Evolutionary conservation across 2,888 invertebrate genomes (phyloP), one percentile per base, ranked within the genome.

Genomic region (Urechis unicinctus): DNA sequence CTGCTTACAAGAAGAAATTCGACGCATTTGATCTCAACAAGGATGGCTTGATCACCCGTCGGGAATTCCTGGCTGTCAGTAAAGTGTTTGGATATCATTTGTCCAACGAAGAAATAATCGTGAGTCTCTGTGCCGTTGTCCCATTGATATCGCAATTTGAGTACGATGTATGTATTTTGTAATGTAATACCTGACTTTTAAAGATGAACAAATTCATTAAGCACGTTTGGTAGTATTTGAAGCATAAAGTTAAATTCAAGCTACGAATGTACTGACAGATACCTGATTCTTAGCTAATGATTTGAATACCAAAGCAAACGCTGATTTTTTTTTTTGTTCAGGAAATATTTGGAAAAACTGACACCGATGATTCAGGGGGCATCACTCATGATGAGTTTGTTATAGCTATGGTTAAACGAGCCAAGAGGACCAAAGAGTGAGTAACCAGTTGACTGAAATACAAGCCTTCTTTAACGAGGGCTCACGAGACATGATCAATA

Each of bases 301-400:
- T 36, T 21, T 41, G n/a, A 24, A 51, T 36, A 24, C 31, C 21
- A 24, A 51, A 4, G 51, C 31, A 4, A 24, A 51, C 9, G 36
- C 31, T 36, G 36, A 51, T 0, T 21, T 24, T n/a, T 6, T n/a
- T n/a, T n/a, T n/a, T 6, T 21, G 28, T 58, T 3, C 58, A 63
- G 63, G 59, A 63, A 24, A 63, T 63, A 22, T 63, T 63, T 44
- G 58, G 56, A 6, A 51, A 53, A 9, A 30, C 42, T 13, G 58
- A 62, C 29, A 24, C 59, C 9, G 60, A 63, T 28, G 55, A 56
- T 2, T 54, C 58, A 9, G 61, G 60, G 2, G 57, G 56, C 2
- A 60, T 63, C 9, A 55, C 52, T 1, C 62, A 61, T 49, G 61
- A 63, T 17, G 63, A 63, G 46, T 63, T 63, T 46, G 61, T 60